Base-by-base conservation (phyloP, 2,113 vertebrate genomes). In the Brevimyrus niger region DNA sequence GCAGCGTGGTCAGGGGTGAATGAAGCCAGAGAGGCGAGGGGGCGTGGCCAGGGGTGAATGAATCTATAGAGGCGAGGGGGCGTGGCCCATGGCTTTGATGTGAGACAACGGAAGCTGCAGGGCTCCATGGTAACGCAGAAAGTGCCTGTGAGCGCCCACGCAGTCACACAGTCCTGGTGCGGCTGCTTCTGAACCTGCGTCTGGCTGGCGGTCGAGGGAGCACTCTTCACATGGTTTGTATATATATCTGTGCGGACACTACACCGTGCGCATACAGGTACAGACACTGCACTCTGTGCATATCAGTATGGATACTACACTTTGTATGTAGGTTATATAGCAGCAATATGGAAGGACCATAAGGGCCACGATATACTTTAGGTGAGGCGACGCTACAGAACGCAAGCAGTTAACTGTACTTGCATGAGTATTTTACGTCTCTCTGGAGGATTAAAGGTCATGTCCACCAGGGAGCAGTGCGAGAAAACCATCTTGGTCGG, bases 91-190 rank as follows among this genome's bases (percentile, higher is more conserved):
- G 27, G 15, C 47, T 53, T 38, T 87, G 31, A 87, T 31, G 23
- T 5, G 85, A 51, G 85, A 21, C 50, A 21, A 4, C 5, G n/a
- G 48, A 47, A 53, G 27, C 85, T 35, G 85, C 50, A 53, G 50
- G 85, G 13, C 85, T 55, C 85, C 85, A 87, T 87, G 85, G 85
- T 27, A 87, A 87, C 85, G 19, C 27, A 47, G 50, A 47, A 27
- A 87, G 85, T 7, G 48, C 48, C 85, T 51, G 50, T 53, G 85
- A 15, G 27, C 85, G 50, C 85, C 85, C 85, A 87, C 85, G 85
- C 50, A 53, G 50, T 53, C 48, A 87, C 85, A 86, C 42, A 3
- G 50, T 53, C 50, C 50, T 87, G 13, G 50, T 53, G 85, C 27
- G 17, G 13, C n/a, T 4, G 85, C 17, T 80, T 46, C 82, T 84